Evolutionary conservation across 2,113 vertebrate species (phyloP).

Genomic region (Sturnira hondurensis): DNA sequence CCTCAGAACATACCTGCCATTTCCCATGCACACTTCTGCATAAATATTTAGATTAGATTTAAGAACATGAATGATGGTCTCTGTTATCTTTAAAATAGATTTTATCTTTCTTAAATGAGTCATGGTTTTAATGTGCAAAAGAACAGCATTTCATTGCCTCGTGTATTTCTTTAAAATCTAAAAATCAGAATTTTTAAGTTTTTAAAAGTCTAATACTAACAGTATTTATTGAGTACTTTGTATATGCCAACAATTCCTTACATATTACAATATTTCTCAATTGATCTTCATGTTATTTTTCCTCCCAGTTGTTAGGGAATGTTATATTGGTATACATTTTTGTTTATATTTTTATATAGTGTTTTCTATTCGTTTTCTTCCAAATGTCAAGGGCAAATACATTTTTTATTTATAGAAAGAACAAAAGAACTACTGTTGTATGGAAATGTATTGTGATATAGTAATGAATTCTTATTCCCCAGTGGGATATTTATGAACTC

Average conservation of each 20-base stretch:
- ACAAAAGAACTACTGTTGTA: constrained; percentile 54
- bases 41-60: neutral
- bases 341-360: neutral
- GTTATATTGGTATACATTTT: neutral
- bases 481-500: constrained; percentile 44
- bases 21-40: neutral
- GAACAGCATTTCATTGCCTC: neutral
- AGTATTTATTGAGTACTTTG: neutral
- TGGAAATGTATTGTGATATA: constrained; percentile 62
- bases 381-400: constrained; percentile 64
- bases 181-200: neutral
- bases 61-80: neutral
- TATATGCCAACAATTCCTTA: neutral
- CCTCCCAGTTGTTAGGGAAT: neutral
- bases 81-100: neutral
- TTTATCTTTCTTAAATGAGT: neutral
- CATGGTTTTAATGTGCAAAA: neutral
- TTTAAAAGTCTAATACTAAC: neutral
- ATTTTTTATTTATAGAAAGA: constrained; percentile 68
- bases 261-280: neutral
- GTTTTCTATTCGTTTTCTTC: constrained; percentile 69
- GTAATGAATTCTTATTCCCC: constrained; percentile 39
- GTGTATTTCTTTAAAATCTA: neutral
- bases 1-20: neutral
- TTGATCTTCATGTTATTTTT: neutral